Evolutionary conservation across 2,888 invertebrate genomes (phyloP), one percentile per base, ranked within the genome.

Genomic region (Chesias legatella): DNA sequence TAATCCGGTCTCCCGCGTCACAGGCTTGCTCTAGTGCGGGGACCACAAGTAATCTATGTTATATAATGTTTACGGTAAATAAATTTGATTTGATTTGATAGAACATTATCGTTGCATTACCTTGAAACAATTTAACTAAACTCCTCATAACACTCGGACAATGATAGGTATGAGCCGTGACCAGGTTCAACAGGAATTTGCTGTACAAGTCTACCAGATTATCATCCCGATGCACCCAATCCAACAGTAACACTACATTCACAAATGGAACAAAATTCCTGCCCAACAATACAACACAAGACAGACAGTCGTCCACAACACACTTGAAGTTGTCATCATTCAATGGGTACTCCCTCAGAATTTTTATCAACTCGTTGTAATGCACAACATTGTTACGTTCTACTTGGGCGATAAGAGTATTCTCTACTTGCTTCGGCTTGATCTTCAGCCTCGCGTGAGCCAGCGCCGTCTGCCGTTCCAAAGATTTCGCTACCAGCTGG

Each of bases 111-210:
- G n/a, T n/a, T 42, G 34, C 40, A 52, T 58, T 67, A 88, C 89
- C 81, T 81, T 77, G 85, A 39, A 89, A 86, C 24, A 73, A 55
- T 56, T 77, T 81, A 1, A 88, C 60, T 33, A 89, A 60, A 24
- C 70, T 58, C 22, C 62, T 57, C 62, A 89, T 73, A 22, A 82
- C 85, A 41, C 63, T 62, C 0, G 77, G 73, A 29, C 80, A 79
- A 47, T 89, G 88, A 53, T 88, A 88, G 0, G 80, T 79, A 48
- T 89, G 88, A 3, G 88, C 88, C 0, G 88, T 88, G 0, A 88
- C 78, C 17, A 89, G 55, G 34, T 71, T 73, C 6, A 86, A 48
- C 2, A 81, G 58, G 58, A 86, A 88, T 48, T 58, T 72, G 27
- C 71, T 70, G 45, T 71, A 89, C 26, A 84, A 36, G 6, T 73